These are phyloP conservation scores for Jordanella pulchra DNA, from an alignment of 2,797 vertebrate species.

Conservation along the genomic window DNA sequence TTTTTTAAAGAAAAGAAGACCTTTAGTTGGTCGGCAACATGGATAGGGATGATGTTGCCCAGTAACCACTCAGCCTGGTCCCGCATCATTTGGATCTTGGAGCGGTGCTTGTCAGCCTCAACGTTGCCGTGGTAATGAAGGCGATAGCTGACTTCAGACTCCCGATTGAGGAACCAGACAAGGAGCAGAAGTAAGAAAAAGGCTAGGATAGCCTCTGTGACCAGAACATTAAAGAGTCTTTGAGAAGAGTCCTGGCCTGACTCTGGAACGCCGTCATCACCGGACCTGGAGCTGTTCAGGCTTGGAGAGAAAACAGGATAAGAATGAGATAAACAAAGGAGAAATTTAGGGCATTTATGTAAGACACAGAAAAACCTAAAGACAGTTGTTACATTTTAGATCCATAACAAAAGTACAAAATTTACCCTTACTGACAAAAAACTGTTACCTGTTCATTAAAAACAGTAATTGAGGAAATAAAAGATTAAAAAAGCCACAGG, in stretches of 20 bases:
- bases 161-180: slow-evolving; percentile 97
- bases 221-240: slow-evolving; percentile 78
- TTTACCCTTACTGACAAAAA: background rate
- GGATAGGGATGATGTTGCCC: slow-evolving; percentile 96
- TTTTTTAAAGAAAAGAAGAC: slow-evolving; percentile 58
- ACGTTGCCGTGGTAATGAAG: slow-evolving; percentile 97
- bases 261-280: slow-evolving; percentile 20
- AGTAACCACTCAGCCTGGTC: slow-evolving; percentile 97
- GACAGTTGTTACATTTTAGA: background rate
- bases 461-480: background rate
- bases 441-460: background rate
- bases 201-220: slow-evolving; percentile 87
- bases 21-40: slow-evolving; percentile 96
- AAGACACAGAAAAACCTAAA: background rate
- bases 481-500: background rate
- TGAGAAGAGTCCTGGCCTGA: slow-evolving; percentile 14
- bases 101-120: slow-evolving; percentile 94
- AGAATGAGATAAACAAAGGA: background rate
- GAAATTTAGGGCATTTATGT: background rate
- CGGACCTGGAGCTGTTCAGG: slow-evolving; percentile 52
- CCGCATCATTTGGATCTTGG: slow-evolving; percentile 95
- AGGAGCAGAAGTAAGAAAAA: slow-evolving; percentile 93
- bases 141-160: slow-evolving; percentile 97
- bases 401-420: background rate
- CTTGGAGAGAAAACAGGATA: slow-evolving; percentile 23